Conservation (phyloP, 2,113 vertebrate species). For the Pampusana beccarii region DNA sequence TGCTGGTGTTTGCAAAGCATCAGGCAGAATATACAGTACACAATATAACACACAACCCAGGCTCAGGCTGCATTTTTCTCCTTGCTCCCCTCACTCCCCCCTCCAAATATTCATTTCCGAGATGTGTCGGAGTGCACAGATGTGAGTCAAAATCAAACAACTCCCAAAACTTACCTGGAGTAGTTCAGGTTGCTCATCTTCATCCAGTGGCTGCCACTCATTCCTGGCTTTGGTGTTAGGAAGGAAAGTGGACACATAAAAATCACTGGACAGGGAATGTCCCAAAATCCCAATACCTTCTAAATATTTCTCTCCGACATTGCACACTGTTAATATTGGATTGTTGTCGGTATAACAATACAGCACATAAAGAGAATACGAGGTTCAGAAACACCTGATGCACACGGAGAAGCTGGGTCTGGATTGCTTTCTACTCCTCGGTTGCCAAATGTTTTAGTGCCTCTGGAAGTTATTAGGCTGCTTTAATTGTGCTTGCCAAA, state of each 20-base stretch:
- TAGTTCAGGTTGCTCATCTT: neutral
- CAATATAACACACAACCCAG: neutral
- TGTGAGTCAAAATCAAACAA: neutral
- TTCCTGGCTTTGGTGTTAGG: neutral
- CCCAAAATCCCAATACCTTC: neutral
- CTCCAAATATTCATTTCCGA: neutral
- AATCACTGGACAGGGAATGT: rapidly evolving
- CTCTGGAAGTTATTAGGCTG: neutral
- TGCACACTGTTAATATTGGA: neutral
- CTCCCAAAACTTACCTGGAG: neutral
- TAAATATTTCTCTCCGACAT: neutral
- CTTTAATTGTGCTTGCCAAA: neutral
- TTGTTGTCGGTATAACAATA: neutral
- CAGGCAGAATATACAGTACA: neutral
- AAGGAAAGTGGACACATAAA: neutral
- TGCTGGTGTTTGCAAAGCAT: neutral
- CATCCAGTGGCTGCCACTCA: neutral
- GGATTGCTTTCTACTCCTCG: neutral
- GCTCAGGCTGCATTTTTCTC: neutral
- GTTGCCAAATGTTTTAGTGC: neutral
- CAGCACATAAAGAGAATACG: neutral
- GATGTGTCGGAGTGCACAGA: neutral
- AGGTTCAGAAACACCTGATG: neutral
- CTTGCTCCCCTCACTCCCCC: neutral
- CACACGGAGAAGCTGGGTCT: neutral